phyloP scores from a whole-genome alignment of 1,140 invertebrate species.

The Propsilocerus akamusi region DNA sequence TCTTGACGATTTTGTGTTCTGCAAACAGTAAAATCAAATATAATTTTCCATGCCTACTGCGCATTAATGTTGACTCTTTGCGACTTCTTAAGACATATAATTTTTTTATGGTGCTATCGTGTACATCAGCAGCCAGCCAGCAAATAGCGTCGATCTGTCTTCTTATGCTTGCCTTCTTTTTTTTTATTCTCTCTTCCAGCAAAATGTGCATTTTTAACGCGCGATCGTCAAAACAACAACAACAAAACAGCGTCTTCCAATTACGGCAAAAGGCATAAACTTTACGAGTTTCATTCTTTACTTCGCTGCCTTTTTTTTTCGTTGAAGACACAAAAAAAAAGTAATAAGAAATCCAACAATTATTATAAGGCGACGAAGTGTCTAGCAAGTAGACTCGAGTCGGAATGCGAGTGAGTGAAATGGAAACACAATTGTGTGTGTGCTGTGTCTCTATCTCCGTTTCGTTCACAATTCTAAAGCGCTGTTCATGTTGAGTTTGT shows the following conservation, averaged over 20 bases:
- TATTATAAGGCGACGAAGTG: not conserved
- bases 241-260: not conserved
- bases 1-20: not conserved
- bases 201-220: not conserved
- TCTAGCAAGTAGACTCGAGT: not conserved
- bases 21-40: not conserved
- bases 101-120: not conserved
- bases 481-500: no score
- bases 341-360: not conserved
- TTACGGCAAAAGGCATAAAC: not conserved
- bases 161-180: no score
- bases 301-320: not conserved
- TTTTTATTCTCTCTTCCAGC: not conserved
- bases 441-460: not conserved
- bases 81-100: not conserved
- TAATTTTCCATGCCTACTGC: not conserved
- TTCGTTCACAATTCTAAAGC: not conserved
- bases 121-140: not conserved
- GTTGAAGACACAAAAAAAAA: no score
- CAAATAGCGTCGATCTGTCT: no score
- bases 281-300: not conserved
- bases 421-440: not conserved
- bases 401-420: not conserved
- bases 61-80: not conserved
- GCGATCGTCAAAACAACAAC: no score